These are phyloP conservation scores for Heliconius melpomene DNA, from an alignment of 1,140 invertebrate genomes.

Conservation along the genomic window DNA sequence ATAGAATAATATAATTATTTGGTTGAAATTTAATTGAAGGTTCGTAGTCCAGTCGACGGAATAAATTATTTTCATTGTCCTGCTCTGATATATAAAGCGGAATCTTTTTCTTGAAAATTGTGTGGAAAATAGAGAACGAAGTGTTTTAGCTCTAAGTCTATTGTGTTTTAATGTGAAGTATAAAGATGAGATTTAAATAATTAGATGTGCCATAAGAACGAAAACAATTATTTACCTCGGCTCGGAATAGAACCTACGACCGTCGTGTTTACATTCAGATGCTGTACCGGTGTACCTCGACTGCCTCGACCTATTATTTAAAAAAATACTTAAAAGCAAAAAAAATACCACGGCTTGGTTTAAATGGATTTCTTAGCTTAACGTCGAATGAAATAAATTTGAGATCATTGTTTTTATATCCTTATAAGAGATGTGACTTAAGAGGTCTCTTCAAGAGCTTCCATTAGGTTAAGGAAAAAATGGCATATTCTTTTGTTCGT, in stretches of 20 bases:
- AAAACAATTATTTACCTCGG: not conserved
- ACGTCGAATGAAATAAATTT: conserved; percentile 33
- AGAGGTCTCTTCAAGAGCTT: conserved; percentile 23
- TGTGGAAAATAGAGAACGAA: too few relatives aligned
- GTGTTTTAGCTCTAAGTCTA: too few relatives aligned
- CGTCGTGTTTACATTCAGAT: not conserved
- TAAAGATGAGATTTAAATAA: too few relatives aligned
- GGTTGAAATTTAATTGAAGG: too few relatives aligned
- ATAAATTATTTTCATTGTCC: too few relatives aligned
- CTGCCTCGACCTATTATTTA: not conserved
- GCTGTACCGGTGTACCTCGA: not conserved
- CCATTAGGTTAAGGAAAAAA: conserved; percentile 31
- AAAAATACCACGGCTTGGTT: not conserved
- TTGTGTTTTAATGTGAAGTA: too few relatives aligned
- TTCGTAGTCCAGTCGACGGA: too few relatives aligned
- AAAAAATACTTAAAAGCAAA: not conserved
- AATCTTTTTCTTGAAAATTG: too few relatives aligned
- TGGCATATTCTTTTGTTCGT: conserved; percentile 25
- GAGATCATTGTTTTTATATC: conserved; percentile 28
- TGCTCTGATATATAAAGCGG: too few relatives aligned
- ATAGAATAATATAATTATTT: not conserved
- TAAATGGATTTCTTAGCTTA: conserved; percentile 25
- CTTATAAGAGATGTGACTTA: conserved; percentile 31
- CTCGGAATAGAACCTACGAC: not conserved
- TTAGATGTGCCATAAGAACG: too few relatives aligned